A percentile compares a stretch with the other conserved stretches of the same genome.
These are phyloP conservation scores for Protomyctophum bolini DNA, from an alignment of 2,113 vertebrate genomes.

Conservation along the genomic window DNA sequence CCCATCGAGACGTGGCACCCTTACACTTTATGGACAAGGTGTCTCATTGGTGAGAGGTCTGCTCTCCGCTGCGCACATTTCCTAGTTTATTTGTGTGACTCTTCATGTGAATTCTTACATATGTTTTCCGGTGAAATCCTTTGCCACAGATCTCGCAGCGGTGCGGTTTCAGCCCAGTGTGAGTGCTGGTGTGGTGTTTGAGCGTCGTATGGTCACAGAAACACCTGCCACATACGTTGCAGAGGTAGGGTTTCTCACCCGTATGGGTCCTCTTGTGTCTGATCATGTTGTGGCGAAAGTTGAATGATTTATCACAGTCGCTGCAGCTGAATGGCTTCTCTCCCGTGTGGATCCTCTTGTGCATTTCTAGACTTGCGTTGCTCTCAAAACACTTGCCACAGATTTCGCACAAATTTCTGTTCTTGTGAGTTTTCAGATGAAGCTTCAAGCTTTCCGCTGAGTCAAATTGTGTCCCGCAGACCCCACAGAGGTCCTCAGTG, in stretches of 20 bases:
- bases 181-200: slow-evolving; percentile 55
- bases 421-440: slow-evolving; percentile 58
- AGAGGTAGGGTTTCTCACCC: slow-evolving; percentile 32
- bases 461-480: slow-evolving; percentile 39
- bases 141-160: slow-evolving; percentile 55
- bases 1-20: too few species aligned
- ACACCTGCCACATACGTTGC: slow-evolving; percentile 46
- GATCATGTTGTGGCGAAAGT: slow-evolving; percentile 64
- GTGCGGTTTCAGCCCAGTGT: slow-evolving; percentile 51
- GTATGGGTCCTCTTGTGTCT: slow-evolving; percentile 59
- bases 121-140: slow-evolving; percentile 47
- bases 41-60: slow-evolving; percentile 8
- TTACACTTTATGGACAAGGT: neutral
- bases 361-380: slow-evolving; percentile 49
- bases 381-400: slow-evolving; percentile 62
- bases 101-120: slow-evolving; percentile 57
- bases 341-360: slow-evolving; percentile 60
- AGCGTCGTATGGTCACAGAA: slow-evolving; percentile 50
- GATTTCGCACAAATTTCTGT: slow-evolving; percentile 53
- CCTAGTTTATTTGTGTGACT: slow-evolving; percentile 16
- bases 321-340: slow-evolving; percentile 64
- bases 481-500: slow-evolving; percentile 40
- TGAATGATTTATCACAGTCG: slow-evolving; percentile 66
- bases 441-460: slow-evolving; percentile 17
- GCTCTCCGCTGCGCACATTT: neutral